Evolutionary conservation across 2,888 invertebrate genomes (phyloP), one percentile per base, ranked within the genome.

Genomic region (Liposcelis brunnea): DNA sequence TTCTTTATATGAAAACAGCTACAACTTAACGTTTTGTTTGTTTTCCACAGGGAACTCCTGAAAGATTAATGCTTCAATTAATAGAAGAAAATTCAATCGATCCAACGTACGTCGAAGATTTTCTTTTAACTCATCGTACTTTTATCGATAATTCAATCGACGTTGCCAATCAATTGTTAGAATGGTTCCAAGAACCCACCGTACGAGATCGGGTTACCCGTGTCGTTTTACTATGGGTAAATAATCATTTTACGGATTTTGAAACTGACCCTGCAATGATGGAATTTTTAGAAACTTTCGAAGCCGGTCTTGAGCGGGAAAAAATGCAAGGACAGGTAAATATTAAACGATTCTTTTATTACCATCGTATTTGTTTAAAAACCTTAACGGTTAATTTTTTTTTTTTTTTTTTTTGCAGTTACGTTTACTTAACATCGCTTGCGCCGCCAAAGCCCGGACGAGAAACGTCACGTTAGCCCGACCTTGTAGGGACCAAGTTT

Each of bases 71-170:
- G 77, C 71, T 81, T 54, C 94, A 97, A 61, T 69, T 98, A 45
- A 82, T 97, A 44, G 94, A 95, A 65, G 97, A 97, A 60, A 90
- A 93, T 64, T 84, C 89, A 32, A 71, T 80, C 55, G 97, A 98
- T 67, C 91, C 94, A 8, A 94, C 91, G n/a, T 99, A 94, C 66
- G 90, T 97, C 37, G 95, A 98, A 67, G 98, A 98, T 67, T 98
- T 98, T 61, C 71, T 99, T 43, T 70, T 99, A 44, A 97, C 95
- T 7, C 94, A 95, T 64, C 74, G 98, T 52, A 94, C 93, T 42
- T 99, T 98, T 61, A 84, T 95, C 53, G 75, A 81, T 49, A 81
- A 81, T 61, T 85, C 93, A 2, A 68, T 86, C 50, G 74, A 78
- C 54, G 85, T 97, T 33, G 87, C 93, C 15, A 77, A 80, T 59